These are phyloP conservation scores for Malacoctenus gilli DNA, from an alignment of 2,797 vertebrate species.

Conservation along the genomic window DNA sequence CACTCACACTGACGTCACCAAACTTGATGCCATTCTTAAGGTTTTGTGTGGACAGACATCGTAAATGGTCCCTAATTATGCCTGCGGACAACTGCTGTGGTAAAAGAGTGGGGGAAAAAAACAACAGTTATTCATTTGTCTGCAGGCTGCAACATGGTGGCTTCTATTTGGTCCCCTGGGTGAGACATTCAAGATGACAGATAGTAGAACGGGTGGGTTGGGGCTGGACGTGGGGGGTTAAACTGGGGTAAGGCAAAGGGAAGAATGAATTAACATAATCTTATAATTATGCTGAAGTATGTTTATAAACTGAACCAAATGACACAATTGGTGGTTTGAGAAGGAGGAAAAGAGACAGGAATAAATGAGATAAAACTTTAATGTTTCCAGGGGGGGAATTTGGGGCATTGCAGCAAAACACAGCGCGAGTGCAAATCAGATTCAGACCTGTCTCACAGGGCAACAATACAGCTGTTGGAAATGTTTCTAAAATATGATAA, in stretches of 20 bases:
- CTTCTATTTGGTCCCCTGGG: conserved; percentile 16
- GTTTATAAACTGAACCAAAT: conserved; percentile 21
- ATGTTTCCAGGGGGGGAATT: conserved; percentile 45
- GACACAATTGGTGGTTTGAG: conserved; percentile 13
- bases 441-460: conserved; percentile 7
- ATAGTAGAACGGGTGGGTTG: conserved; percentile 21
- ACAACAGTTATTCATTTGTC: conserved; percentile 40
- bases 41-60: conserved; percentile 48
- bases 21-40: conserved; percentile 40
- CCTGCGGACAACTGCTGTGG: conserved; percentile 31
- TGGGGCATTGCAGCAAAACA: conserved; percentile 16
- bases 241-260: conserved; percentile 4
- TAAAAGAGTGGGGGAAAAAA: conserved; percentile 21
- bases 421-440: conserved; percentile 27
- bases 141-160: conserved; percentile 31
- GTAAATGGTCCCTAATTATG: conserved; percentile 55
- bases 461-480: conserved; percentile 11
- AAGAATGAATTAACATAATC: conserved; percentile 10
- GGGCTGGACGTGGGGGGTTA: conserved; percentile 26
- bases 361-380: conserved; percentile 55
- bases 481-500: neutral
- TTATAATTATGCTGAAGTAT: conserved; percentile 12
- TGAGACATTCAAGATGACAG: conserved; percentile 24
- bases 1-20: conserved; percentile 38
- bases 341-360: conserved; percentile 28